These are phyloP conservation scores for Okapia johnstoni DNA, from an alignment of 2,113 vertebrate species.

Conservation along the genomic window DNA sequence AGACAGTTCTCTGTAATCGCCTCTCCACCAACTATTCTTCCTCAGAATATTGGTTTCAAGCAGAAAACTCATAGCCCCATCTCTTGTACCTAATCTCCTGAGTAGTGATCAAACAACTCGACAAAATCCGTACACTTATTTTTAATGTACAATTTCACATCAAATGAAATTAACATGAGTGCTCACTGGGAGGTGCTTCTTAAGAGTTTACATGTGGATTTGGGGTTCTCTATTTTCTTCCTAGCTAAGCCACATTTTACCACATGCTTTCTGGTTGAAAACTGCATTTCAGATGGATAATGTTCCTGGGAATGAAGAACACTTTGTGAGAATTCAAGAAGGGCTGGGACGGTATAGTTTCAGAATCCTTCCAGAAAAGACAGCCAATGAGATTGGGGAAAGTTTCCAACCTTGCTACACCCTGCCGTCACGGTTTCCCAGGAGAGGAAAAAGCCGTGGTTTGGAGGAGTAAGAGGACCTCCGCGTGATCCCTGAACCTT, in stretches of 20 bases:
- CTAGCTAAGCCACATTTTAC: background rate
- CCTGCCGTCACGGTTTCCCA: background rate
- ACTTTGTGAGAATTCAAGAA: background rate
- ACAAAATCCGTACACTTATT: constrained; percentile 2
- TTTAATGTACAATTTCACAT: constrained; percentile 4
- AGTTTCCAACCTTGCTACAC: background rate
- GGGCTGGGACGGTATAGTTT: background rate
- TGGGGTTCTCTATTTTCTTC: background rate
- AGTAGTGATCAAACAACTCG: background rate
- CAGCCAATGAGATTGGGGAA: background rate
- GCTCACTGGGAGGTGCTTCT: background rate
- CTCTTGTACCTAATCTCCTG: background rate
- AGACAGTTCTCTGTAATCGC: background rate
- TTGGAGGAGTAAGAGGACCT: background rate
- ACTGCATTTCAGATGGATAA: background rate
- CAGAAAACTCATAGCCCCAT: background rate
- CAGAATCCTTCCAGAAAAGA: background rate
- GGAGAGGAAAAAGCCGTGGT: background rate
- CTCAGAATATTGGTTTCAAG: background rate
- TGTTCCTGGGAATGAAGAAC: background rate
- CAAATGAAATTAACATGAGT: background rate
- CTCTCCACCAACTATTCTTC: background rate
- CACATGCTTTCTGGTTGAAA: background rate
- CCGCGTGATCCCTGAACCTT: background rate
- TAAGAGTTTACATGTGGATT: background rate